A percentile compares a stretch with the other conserved stretches of the same genome.
phyloP scores from a whole-genome alignment of 2,888 invertebrate species.

The Lathronympha strigana region DNA sequence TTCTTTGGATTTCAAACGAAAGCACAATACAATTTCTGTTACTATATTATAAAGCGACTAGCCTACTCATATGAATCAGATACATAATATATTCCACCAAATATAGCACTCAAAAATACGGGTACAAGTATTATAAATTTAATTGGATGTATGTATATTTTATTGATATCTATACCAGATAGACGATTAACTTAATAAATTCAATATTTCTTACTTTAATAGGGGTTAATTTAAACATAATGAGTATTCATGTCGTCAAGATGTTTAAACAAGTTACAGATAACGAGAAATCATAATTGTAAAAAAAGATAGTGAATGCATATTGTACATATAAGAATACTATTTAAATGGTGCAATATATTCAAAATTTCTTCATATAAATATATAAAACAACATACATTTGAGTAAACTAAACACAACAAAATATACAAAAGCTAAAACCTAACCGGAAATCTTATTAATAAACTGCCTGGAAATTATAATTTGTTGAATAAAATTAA shows the following conservation, averaged over 20 bases:
- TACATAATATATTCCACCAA: conserved; percentile 12
- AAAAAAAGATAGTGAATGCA: not conserved
- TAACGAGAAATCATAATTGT: too few species aligned
- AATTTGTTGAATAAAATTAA: conserved; percentile 3
- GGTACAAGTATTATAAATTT: not conserved
- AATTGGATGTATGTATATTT: not conserved
- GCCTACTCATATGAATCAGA: conserved; percentile 3
- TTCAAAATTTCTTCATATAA: not conserved
- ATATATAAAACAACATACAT: not conserved
- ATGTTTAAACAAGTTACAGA: conserved; percentile 3
- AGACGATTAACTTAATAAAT: conserved; percentile 9
- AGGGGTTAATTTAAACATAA: conserved; percentile 18
- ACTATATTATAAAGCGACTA: conserved; percentile 4
- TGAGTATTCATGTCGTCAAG: conserved; percentile 15
- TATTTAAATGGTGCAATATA: not conserved
- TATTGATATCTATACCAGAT: not conserved
- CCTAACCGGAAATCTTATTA: conserved; percentile 16
- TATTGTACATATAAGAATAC: not conserved
- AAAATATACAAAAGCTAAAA: conserved; percentile 33
- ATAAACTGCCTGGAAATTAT: conserved; percentile 47
- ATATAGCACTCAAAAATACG: conserved; percentile 12
- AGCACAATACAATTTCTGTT: conserved; percentile 2
- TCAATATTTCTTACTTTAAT: conserved; percentile 15
- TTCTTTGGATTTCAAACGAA: conserved; percentile 21
- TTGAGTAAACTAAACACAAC: conserved; percentile 10